Evolutionary conservation across 2,797 vertebrate species (phyloP), one percentile per base, ranked within the genome.

Genomic region (Echiichthys vipera): DNA sequence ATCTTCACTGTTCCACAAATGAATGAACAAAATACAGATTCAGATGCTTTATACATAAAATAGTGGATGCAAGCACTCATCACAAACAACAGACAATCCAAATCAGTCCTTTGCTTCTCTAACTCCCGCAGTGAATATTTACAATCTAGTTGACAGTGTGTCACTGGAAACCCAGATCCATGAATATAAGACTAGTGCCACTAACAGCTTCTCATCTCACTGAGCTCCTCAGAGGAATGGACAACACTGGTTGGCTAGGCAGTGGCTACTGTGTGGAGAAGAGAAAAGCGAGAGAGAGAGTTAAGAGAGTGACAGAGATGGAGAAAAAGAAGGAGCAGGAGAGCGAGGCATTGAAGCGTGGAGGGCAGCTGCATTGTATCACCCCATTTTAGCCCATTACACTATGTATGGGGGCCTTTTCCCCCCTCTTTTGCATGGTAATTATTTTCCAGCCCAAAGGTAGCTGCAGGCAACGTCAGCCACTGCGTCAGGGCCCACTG

Each of bases 391-490:
- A 87, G 89, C 89, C 93, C 89, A 92, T 93, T 93, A 92, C 91
- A 88, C 90, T 92, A 74, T 92, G 87, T 92, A 91, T 86, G 85
- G 87, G 85, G 85, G 78, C 69, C 84, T 80, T 82, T 65, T 32
- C 74, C 89, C 73, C 86, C 86, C 77, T 87, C 78, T 91, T 93
- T 92, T 95, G 93, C 93, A 94, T 95, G 91, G 92, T 95, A 94
- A 95, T 95, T 95, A 95, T 95, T 95, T 95, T 93, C 92, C 90
- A 91, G 92, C 94, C 94, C 92, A 94, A 94, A 94, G 94, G 94
- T 94, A 92, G 93, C 94, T 95, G 92, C 89, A 91, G 94, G 94
- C 94, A 90, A 93, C 91, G 86, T 92, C 93, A 94, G 89, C 85
- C 91, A 88, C 89, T 86, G 91, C 88, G 84, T 93, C 88, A 92